Percentiles rank a stretch among this genome's conserved stretches.
These are phyloP conservation scores for Thalassarche chlororhynchos DNA, from an alignment of 2,113 vertebrate species.

Conservation along the genomic window DNA sequence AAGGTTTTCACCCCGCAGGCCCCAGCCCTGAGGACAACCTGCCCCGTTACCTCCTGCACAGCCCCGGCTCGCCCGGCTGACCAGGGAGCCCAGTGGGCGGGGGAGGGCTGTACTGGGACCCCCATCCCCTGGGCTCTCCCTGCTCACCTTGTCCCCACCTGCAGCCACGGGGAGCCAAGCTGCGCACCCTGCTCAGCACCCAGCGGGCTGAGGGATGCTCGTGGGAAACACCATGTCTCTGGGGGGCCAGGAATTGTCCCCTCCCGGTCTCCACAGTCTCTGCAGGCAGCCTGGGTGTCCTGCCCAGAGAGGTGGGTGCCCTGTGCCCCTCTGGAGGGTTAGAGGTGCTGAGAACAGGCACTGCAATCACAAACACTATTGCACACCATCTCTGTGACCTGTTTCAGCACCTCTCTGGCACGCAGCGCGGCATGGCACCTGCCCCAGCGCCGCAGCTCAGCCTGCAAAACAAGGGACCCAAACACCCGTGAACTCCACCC, in stretches of 20 bases:
- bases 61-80: neutral
- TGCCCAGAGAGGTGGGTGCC: neutral
- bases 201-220: neutral
- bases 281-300: neutral
- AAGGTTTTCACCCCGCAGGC: neutral
- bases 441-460: neutral
- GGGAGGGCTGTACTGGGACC: neutral
- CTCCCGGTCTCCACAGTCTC: neutral
- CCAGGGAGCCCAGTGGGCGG: neutral
- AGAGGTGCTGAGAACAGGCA: neutral
- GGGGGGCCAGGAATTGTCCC: neutral
- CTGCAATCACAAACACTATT: neutral
- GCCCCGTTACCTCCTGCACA: neutral
- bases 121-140: neutral
- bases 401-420: neutral
- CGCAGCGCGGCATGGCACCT: fast-evolving
- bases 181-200: neutral
- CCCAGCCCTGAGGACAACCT: neutral
- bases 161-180: neutral
- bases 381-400: neutral
- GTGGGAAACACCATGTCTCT: neutral
- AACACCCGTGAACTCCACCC: neutral
- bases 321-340: neutral
- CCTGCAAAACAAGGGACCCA: neutral
- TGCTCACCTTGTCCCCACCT: neutral